A percentile compares a stretch with the other conserved stretches of the same genome.
phyloP scores from a whole-genome alignment of 2,888 invertebrate species.

The Stenurella melanura region DNA sequence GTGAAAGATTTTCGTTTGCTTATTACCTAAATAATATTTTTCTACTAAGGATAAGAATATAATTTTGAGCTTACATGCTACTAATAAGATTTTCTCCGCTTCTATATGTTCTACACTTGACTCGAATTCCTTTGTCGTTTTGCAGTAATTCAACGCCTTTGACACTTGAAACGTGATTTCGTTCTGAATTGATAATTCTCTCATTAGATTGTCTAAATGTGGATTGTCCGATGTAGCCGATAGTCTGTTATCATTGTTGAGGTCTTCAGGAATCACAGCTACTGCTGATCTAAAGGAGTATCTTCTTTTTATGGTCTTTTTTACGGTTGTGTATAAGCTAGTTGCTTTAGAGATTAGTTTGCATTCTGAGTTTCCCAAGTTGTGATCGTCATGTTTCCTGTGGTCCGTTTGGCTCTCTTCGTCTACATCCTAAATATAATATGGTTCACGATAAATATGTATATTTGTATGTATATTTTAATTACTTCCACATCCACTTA shows the following conservation, averaged over 20 bases:
- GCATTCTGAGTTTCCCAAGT: slow-evolving; percentile 48
- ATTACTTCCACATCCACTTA: too few relatives aligned
- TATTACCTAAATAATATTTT: neutral
- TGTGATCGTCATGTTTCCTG: slow-evolving; percentile 21
- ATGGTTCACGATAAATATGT: too few relatives aligned
- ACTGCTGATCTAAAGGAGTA: neutral
- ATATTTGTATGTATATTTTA: too few relatives aligned
- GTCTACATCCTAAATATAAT: neutral
- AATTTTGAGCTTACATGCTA: slow-evolving; percentile 55
- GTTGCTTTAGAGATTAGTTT: slow-evolving; percentile 52
- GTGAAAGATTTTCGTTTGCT: neutral
- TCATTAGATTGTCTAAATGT: slow-evolving; percentile 50
- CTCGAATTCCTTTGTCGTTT: slow-evolving; percentile 50
- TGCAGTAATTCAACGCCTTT: slow-evolving; percentile 59
- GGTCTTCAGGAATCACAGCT: neutral
- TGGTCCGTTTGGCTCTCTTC: slow-evolving; percentile 9
- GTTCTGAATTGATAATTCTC: slow-evolving; percentile 56
- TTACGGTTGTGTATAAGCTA: slow-evolving; percentile 48
- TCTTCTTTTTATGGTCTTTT: slow-evolving; percentile 47
- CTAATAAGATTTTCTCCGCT: slow-evolving; percentile 59
- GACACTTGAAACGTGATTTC: slow-evolving; percentile 58
- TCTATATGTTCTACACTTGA: slow-evolving; percentile 56
- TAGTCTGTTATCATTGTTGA: neutral
- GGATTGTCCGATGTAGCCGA: neutral
- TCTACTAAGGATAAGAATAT: too few relatives aligned